Evolutionary conservation across 2,797 vertebrate species (phyloP), one percentile per base, ranked within the genome.

Genomic region (Liasis olivaceus): DNA sequence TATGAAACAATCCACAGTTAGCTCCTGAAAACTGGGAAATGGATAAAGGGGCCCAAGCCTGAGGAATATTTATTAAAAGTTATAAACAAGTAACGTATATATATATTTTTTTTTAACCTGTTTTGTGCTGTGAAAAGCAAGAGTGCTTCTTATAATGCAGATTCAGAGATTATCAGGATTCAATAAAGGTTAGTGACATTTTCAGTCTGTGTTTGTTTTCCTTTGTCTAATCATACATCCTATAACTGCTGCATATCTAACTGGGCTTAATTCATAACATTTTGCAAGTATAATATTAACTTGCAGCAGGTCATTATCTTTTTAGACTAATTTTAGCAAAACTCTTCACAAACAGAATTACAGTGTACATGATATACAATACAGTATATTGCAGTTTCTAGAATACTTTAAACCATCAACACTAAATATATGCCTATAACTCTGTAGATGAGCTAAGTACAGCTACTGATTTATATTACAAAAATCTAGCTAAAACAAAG

Each of bases 151-250:
- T 97, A 96, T 97, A 96, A 97, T 54, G 94, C 96, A 96, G 96
- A 95, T 96, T 97, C 94, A 58, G 90, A 94, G 96, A 97, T 98
- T 97, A 97, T 97, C 95, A 93, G 95, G 93, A 90, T 94, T 96
- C 93, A 88, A 93, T 96, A 97, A 97, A 97, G 96, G 96, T 98
- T 97, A 96, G 95, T 97, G 97, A 97, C 97, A 97, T 97, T 97
- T 98, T 97, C 97, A 96, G 97, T 97, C 96, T 97, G 95, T 97
- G 96, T 98, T 97, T 97, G 96, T 97, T 97, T 97, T 97, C 96
- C 96, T 98, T 97, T 97, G 97, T 97, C 96, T 97, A 96, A 97
- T 97, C 96, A 97, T 96, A 97, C 96, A 96, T 96, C 91, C 95
- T 91, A 89, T 95, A 96, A 97, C 95, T 95, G 96, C 93, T 94